Percentiles rank a stretch among this genome's conserved stretches.
phyloP scores from a whole-genome alignment of 2,113 vertebrate genomes.

The Puffinus mauretanicus region DNA sequence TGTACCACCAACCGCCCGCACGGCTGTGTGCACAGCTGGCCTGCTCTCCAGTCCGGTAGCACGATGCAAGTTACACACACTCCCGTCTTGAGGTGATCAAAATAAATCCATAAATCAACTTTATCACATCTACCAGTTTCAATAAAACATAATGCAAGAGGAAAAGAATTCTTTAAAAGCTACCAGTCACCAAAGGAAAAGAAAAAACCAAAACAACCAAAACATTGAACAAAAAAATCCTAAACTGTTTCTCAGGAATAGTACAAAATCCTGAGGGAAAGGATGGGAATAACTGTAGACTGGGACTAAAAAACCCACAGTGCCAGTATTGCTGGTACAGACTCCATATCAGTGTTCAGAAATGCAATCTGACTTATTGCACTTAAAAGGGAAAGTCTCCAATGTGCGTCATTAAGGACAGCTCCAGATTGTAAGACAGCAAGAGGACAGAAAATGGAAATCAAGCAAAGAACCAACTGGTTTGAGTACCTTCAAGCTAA shows the following conservation, averaged over 20 bases:
- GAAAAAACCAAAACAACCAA: not conserved
- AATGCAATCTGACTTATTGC: not conserved
- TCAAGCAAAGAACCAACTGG: not conserved
- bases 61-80: not conserved
- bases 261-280: not conserved
- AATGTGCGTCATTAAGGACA: not conserved
- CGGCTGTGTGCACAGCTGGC: not conserved
- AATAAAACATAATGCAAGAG: not conserved
- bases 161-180: not conserved
- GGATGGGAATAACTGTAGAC: not conserved
- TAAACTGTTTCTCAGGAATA: not conserved
- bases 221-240: rapidly evolving
- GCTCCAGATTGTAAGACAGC: not conserved
- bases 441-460: not conserved
- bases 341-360: not conserved
- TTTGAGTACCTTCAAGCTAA: not conserved
- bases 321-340: not conserved
- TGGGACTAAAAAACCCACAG: not conserved
- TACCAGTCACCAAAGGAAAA: not conserved
- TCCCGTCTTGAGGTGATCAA: not conserved
- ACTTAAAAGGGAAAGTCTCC: not conserved
- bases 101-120: not conserved
- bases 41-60: rapidly evolving
- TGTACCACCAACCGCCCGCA: rapidly evolving
- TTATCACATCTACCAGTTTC: not conserved